Base-by-base conservation (phyloP, 2,888 invertebrate species). In the Pandemis heparana region DNA sequence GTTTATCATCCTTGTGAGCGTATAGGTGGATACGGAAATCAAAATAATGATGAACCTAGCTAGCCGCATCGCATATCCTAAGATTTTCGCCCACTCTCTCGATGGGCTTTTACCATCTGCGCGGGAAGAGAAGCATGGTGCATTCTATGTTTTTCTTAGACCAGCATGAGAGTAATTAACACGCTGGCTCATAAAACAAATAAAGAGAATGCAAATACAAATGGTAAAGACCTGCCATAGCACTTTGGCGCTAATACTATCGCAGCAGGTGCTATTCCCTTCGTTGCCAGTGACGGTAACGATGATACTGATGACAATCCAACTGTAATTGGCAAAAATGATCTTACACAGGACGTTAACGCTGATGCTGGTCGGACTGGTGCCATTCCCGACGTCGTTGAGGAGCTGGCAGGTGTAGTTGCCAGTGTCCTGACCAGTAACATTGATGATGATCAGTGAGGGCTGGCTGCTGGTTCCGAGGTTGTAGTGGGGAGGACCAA, bases 261-360 rank as follows among this genome's bases (percentile, higher is more conserved):
- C 96, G 16, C 96, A 96, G 10, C 98, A 97, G 77, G 95, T 95
- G 10, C 96, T 96, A 64, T 96, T 95, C 7, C 98, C 98, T 41
- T 98, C 97, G 43, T 95, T 95, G 10, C 97, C 95, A 2, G 95
- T 95, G 0, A 98, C 96, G 80, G 97, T 96, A 82, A 95, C 95
- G 79, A 99, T 97, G 75, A 96, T 95, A 62, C 6, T 14, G 6
- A n/a, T 48, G 6, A 48, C 14, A 6, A n/a, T n/a, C 14, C 14
- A 48, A 6, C 5, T 48, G 12, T 43, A 12, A 43, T 12, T 12
- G 12, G 10, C 12, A 43, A 4, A 43, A 53, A 18, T 53, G 8
- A 53, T 18, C 97, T 96, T 94, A 98, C 98, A 98, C 76, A 97
- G 95, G 9, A 98, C 97, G 85, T 97, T 97, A 69, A 98, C 96